phyloP scores from a whole-genome alignment of 2,888 invertebrate species.

The Orthonevra nobilis region DNA sequence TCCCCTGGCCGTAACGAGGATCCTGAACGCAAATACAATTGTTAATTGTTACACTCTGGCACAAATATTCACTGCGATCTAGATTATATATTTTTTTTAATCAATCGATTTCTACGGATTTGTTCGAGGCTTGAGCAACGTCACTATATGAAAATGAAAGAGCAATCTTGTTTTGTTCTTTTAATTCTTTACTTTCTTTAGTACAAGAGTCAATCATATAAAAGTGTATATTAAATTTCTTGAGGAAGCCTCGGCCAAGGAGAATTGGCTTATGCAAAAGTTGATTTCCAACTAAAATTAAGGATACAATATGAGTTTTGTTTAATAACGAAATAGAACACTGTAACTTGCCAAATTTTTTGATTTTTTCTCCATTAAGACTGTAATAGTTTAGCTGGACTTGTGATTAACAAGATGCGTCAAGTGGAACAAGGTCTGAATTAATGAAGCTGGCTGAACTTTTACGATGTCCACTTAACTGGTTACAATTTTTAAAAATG shows the following conservation, averaged over 20 bases:
- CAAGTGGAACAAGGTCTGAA: not conserved
- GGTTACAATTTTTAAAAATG: not conserved
- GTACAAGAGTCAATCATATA: not conserved
- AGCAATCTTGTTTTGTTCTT: not conserved
- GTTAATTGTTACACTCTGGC: not conserved
- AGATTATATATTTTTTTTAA: not conserved
- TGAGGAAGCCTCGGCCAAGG: conserved; percentile 4
- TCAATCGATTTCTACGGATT: not conserved
- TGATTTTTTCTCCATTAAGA: not conserved
- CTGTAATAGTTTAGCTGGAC: not conserved
- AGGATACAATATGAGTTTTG: not conserved
- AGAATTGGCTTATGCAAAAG: not conserved
- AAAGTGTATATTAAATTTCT: not conserved
- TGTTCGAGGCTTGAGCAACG: not conserved
- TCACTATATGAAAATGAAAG: not conserved
- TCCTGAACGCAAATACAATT: not conserved
- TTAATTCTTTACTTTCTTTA: not conserved
- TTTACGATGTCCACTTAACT: too few relatives aligned
- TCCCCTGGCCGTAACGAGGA: not conserved
- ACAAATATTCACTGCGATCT: not conserved
- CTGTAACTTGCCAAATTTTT: not conserved
- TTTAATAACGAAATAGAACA: not conserved
- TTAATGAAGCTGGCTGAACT: not conserved
- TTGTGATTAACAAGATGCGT: not conserved
- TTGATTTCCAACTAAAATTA: conserved; percentile 3